These are phyloP conservation scores for Actinostola sp. DNA, from an alignment of 92 coral and sea anemone species.

Conservation along the genomic window DNA sequence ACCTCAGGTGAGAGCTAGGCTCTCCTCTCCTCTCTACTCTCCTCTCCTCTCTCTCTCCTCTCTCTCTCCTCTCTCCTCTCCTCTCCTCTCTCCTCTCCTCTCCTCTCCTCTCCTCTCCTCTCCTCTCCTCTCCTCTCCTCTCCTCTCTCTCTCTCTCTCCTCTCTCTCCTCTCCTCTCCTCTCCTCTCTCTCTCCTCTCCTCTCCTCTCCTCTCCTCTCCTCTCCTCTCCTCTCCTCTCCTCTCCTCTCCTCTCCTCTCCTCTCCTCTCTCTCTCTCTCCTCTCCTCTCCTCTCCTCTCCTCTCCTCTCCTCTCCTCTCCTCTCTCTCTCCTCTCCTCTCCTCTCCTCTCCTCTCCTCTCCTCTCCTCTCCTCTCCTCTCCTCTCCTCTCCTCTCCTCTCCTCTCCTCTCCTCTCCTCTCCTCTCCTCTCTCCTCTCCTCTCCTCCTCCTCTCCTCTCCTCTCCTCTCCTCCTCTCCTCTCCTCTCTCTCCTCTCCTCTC, in stretches of 20 bases:
- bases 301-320: background rate
- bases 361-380: background rate
- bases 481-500: too few species aligned
- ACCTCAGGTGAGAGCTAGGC: conserved; percentile 69
- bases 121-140: background rate
- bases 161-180: background rate
- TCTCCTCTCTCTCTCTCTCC: background rate
- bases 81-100: background rate
- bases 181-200: background rate
- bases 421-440: too few species aligned
- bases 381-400: background rate
- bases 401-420: background rate
- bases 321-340: background rate
- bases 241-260: background rate
- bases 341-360: background rate
- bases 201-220: background rate
- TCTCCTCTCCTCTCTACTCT: background rate
- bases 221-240: background rate
- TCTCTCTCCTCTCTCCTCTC: background rate
- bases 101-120: background rate
- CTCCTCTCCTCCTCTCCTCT: background rate
- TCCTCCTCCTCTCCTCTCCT: background rate
- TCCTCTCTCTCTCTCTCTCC: background rate
- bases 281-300: background rate
- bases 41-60: background rate